Evolutionary conservation across 2,797 vertebrate genomes (phyloP), one percentile per base, ranked within the genome.

Genomic region (Spea hammondii): DNA sequence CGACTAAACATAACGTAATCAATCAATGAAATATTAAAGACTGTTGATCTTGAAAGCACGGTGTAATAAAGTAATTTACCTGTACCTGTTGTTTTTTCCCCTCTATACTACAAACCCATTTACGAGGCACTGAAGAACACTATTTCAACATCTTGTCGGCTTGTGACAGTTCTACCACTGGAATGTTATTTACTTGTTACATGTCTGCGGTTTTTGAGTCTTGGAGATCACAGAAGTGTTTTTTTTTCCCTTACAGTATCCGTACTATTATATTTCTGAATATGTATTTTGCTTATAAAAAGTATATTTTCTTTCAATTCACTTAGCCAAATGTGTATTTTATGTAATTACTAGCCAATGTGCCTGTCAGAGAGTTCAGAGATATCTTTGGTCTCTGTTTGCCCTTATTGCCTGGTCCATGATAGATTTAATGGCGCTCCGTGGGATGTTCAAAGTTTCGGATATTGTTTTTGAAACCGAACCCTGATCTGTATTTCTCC

Each of bases 121-220:
- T 77, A 17, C 77, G 65, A 84, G 71, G 48, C 74, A 85, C 0
- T 74, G 76, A 85, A 65, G 45, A 79, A 83, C 83, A 87, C 77
- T 89, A 86, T 74, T 86, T 82, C 88, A 89, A 88, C 86, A 67
- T 84, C 84, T 87, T 88, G 82, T 79, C 71, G 84, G 84, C 76
- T 82, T 79, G 73, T 80, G 2, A 4, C 86, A 85, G 82, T 3
- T 5, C 79, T 88, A 84, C 87, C 86, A 90, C 73, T 83, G 91
- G 90, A 92, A 90, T 92, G 88, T 90, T 89, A 87, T 89, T 91
- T 91, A 89, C 83, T 89, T 79, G 77, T 75, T 87, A 74, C 76
- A 44, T 88, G 89, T 89, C 86, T 91, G 82, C 53, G 74, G 84
- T 82, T 85, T 88, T 84, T 65, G 6, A 4, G 12, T 47, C 59